Evolutionary conservation across 2,797 vertebrate genomes (phyloP).

Genomic region (Scyliorhinus canicula): DNA sequence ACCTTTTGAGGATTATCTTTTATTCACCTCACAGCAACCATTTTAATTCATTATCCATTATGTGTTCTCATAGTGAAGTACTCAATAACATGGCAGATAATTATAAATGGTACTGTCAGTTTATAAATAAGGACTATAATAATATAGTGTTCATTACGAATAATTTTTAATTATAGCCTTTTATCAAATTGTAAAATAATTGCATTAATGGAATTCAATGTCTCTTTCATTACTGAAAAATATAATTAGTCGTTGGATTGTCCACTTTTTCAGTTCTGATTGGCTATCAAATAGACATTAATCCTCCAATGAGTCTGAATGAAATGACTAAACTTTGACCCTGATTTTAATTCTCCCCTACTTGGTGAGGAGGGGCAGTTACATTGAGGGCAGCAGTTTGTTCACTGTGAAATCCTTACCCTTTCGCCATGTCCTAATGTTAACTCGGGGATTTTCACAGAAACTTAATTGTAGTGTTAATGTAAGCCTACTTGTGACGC

Average conservation of each 20-base stretch:
- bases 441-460: too few relatives aligned
- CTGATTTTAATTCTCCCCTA: background rate
- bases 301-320: background rate
- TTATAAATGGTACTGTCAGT: background rate
- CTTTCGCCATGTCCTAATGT: background rate
- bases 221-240: background rate
- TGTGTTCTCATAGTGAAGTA: background rate
- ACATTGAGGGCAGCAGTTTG: background rate
- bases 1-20: conserved; percentile 4
- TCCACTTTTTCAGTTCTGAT: background rate
- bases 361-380: background rate
- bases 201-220: background rate
- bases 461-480: too few relatives aligned
- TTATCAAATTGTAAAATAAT: background rate
- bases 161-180: background rate
- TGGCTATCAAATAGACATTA: background rate
- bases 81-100: background rate
- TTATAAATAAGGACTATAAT: background rate
- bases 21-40: background rate
- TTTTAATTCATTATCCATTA: conserved; percentile 26
- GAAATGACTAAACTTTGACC: background rate
- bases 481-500: too few relatives aligned
- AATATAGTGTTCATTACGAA: background rate
- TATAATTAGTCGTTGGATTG: background rate
- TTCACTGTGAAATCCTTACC: background rate